phyloP scores from a whole-genome alignment of 1,140 invertebrate species.

The Saccostrea cuccullata region DNA sequence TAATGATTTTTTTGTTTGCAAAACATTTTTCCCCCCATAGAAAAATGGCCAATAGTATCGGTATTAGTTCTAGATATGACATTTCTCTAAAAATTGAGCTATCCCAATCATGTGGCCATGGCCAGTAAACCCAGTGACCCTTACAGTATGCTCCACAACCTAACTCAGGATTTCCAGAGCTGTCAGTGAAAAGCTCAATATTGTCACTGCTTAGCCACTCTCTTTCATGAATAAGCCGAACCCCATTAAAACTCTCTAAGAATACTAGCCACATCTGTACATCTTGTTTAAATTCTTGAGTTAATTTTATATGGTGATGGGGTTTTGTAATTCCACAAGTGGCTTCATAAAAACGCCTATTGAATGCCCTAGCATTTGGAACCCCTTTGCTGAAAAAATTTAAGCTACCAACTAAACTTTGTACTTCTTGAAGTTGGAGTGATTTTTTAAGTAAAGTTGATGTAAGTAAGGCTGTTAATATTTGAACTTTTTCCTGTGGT shows the following conservation, averaged over 20 bases:
- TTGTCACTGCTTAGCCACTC: neutral
- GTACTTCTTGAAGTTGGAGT: neutral
- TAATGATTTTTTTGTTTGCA: neutral
- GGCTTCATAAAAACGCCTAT: no score
- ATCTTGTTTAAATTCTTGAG: no score
- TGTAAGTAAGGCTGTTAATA: neutral
- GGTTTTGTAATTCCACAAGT: no score
- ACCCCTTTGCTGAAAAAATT: neutral
- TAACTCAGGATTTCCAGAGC: constrained; percentile 39
- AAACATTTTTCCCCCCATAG: no score
- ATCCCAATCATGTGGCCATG: neutral
- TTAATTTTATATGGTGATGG: no score
- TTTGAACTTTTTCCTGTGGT: no score
- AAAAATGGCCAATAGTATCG: no score
- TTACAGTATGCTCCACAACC: constrained; percentile 43
- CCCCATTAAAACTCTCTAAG: no score
- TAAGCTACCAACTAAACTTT: neutral
- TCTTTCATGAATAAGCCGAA: no score
- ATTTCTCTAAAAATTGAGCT: neutral
- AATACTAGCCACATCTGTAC: no score
- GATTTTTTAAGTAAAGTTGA: neutral
- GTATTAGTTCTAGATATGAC: no score
- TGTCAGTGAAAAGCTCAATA: constrained; percentile 38
- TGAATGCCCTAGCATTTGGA: no score
- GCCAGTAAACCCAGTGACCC: neutral